Base-by-base conservation (phyloP, 1,140 invertebrate genomes). In the Scaptomyza pallida region DNA sequence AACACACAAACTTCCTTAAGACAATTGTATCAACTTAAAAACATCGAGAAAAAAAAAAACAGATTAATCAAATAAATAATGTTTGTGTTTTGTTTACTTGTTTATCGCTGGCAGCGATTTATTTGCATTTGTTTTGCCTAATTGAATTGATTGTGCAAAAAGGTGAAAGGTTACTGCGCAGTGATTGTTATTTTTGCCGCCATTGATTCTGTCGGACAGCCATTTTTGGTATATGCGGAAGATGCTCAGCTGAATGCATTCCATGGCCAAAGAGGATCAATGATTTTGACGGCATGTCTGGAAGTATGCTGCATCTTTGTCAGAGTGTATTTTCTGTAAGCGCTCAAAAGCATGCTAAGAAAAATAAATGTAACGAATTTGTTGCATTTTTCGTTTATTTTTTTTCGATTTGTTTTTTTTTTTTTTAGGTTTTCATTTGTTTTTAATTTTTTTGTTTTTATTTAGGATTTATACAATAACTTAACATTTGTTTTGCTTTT, bases 391-490 rank as follows among this genome's bases (percentile, higher is more conserved):
- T 64, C 50, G 50, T 23, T 51, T 40, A 63, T 43, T n/a, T 23
- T 67, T 72, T 78, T 51, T 12, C 9, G 9, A 30, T 30, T 62
- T 40, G 17, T 55, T 55, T 54, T 13, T n/a, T 68, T 61, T 52
- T 50, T 45, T 50, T 68, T 52, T 6, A 26, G 5, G 6, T 52
- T 51, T 43, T 13, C 16, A 26, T 61, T 44, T 48, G 16, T 57
- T 13, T 57, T 41, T 30, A 13, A 13, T 64, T 50, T 41, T 21
- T 41, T 64, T 64, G n/a, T n/a, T n/a, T n/a, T 72, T 50, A 54
- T 85, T 86, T 80, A 79, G 80, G 79, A 85, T 83, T 85, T 85
- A 86, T 85, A 85, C 80, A 85, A 86, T 85, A 85, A 86, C 80
- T 85, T 85, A 85, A 85, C 80, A 86, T 85, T 80, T 86, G 62